Evolutionary conservation across 2,888 invertebrate genomes (phyloP), one percentile per base, ranked within the genome.

Genomic region (Hartigia nigra): DNA sequence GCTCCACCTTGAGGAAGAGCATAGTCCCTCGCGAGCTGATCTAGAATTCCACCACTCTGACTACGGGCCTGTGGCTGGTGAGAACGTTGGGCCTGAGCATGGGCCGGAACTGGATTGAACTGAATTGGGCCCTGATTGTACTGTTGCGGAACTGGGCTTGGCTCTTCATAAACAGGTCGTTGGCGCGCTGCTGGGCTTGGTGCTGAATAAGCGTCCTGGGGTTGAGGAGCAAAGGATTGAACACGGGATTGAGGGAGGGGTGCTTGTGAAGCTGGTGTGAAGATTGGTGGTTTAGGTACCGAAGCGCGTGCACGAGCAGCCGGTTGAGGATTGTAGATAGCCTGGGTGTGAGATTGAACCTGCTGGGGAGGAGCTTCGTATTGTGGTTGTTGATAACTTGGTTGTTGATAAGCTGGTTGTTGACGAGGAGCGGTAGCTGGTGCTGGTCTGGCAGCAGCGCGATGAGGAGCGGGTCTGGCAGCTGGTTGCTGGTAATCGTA

Each of bases 11-110:
- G 93, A 0, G 97, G 97, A 75, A 97, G 91, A 14, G 96, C 95
- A 88, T 96, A 97, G 86, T 97, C 97, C 88, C 95, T 95, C 76
- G 96, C 95, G 76, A 97, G 93, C 88, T 97, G 96, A 89, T 97
- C 97, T 75, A 97, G 92, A 91, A 97, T 93, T 36, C 95, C 94
- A 14, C 93, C 93, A 31, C 92, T 89, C 91, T 93, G 77, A 92
- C 93, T 86, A 70, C 89, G 74, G 87, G 90, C 83, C 74, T 89
- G 89, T 0, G 88, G 87, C 75, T 86, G 87, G 69, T 87, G 84
- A 74, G 83, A 80, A 23, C 84, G 83, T 14, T 31, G 81, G 77
- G 90, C 88, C 35, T 88, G 88, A 1, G 86, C 87, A 1, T 90
- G 90, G 2, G 91, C 88, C 1, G 90, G 89, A 3, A 91, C 88